These are phyloP conservation scores for Gasterosteus nipponicus DNA, from an alignment of 2,113 vertebrate genomes.

Conservation along the genomic window DNA sequence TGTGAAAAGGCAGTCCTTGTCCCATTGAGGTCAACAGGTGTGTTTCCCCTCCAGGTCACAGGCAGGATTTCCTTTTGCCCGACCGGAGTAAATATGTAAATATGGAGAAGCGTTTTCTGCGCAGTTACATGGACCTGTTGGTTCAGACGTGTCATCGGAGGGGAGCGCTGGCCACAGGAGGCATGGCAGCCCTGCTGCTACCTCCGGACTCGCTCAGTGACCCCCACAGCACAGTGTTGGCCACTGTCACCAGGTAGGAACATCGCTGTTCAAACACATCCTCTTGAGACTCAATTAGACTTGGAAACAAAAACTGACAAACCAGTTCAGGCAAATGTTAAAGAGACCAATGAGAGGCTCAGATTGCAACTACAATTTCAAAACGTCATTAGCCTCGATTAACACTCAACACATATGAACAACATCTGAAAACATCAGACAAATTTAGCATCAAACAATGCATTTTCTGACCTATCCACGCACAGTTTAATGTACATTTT, in stretches of 20 bases:
- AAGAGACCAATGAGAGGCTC: background rate
- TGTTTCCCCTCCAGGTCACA: conserved; percentile 61
- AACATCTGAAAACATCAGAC: no score
- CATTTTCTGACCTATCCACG: no score
- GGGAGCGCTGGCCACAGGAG: conserved; percentile 81
- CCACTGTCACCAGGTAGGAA: conserved; percentile 76
- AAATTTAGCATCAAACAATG: no score
- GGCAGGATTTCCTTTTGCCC: conserved; percentile 81
- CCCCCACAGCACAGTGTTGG: conserved; percentile 65
- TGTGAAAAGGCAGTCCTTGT: background rate
- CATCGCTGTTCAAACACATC: background rate
- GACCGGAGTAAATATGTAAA: conserved; percentile 84
- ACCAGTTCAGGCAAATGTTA: background rate
- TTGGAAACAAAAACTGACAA: background rate
- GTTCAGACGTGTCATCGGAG: conserved; percentile 76
- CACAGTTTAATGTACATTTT: no score
- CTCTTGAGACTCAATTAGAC: background rate
- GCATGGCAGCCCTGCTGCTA: conserved; percentile 77
- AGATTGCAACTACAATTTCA: no score
- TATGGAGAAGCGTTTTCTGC: conserved; percentile 85
- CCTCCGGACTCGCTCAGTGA: conserved; percentile 61
- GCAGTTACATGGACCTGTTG: conserved; percentile 80
- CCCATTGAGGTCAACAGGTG: background rate
- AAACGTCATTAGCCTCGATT: no score
- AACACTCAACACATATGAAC: no score